Evolutionary conservation across 1,140 invertebrate species (phyloP), one percentile per base, ranked within the genome.

Genomic region (Pseudobourletiella spinata): DNA sequence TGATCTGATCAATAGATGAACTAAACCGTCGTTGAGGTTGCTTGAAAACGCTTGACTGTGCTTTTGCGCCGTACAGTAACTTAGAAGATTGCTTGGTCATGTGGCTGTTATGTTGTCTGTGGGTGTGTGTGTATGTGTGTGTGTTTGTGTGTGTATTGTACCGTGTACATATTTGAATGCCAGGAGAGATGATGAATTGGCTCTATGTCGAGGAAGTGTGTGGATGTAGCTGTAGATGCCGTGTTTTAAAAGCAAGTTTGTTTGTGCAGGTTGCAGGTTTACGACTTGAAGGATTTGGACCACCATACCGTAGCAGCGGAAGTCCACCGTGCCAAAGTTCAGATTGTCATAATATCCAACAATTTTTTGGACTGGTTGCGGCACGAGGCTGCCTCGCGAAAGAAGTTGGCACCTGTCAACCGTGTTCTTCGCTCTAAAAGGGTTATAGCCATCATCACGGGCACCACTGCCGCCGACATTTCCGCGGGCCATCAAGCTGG

Each of bases 301-400:
- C 60, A 64, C 55, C 57, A 62, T 8, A 50, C 50, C 6, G 50
- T 50, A 8, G 60, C 51, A 4, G 62, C 59, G 8, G 65, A 67
- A 44, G 61, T 70, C 16, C 68, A 70, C 35, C 55, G 60, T 32
- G 57, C 68, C 39, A 70, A 70, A 65, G 68, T 67, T 26, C 68
- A 70, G 55, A 65, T 70, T 52, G 60, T 70, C n/a, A 70, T 70
- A 22, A 57, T 70, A 8, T 70, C 68, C 2, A 60, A 70, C 59
- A 62, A 65, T 55, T 70, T 70, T 42, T 30, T 70, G 50, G 64
- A 70, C 4, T 57, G 65, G 8, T 50, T 70, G 25, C 58, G 56
- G 32, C 59, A 66, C 50, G 65, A 70, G 44, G 60, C 56, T 26
- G 48, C 56, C 1, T 35, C 30, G 26, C 42, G 63, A 42, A 59